These are phyloP conservation scores for Agonopterix subpropinquella DNA, from an alignment of 2,888 invertebrate species.

Conservation along the genomic window DNA sequence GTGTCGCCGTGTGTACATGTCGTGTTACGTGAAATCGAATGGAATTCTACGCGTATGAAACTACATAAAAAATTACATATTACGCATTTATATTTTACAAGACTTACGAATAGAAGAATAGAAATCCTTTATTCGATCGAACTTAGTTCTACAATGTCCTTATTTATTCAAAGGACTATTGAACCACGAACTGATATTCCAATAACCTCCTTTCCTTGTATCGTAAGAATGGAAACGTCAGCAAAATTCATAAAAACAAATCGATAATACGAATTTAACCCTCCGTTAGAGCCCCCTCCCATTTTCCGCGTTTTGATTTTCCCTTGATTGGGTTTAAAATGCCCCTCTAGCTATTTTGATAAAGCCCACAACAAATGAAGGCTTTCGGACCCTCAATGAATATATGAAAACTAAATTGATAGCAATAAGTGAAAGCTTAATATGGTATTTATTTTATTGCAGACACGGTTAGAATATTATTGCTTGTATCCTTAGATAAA, in stretches of 20 bases:
- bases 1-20: too few species aligned
- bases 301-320: conserved; percentile 74
- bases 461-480: not conserved
- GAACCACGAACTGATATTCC: too few species aligned
- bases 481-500: too few species aligned
- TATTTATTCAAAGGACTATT: too few species aligned
- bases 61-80: too few species aligned
- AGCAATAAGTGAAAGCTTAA: conserved; percentile 12
- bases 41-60: too few species aligned
- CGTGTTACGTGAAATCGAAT: too few species aligned
- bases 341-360: conserved; percentile 58
- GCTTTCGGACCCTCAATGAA: conserved; percentile 42
- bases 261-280: conserved; percentile 70
- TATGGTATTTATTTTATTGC: not conserved
- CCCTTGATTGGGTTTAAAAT: conserved; percentile 72
- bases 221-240: conserved; percentile 37
- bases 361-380: conserved; percentile 53
- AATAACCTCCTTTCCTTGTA: not conserved
- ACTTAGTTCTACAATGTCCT: too few species aligned
- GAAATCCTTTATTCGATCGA: too few species aligned
- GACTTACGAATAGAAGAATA: too few species aligned
- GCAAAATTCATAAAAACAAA: conserved; percentile 68
- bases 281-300: conserved; percentile 63
- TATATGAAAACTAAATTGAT: conserved; percentile 31
- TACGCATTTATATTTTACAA: too few species aligned